Base-by-base conservation (phyloP, 2,888 invertebrate genomes). In the Hirtodrosophila cameraria region DNA sequence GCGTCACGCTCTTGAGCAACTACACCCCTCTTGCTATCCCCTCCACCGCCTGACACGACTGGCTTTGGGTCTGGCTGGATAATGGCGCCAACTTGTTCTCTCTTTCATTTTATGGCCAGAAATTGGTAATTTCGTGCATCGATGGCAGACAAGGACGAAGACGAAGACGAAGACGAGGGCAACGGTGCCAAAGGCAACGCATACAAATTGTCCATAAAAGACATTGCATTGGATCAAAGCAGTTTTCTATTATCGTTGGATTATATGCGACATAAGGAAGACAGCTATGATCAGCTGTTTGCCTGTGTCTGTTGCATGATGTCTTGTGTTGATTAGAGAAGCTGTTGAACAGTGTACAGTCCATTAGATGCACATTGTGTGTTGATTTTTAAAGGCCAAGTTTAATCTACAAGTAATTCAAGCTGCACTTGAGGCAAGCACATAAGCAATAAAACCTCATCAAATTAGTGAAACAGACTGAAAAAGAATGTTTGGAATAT, bases 191-290 rank as follows among this genome's bases (percentile, higher is more conserved):
- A 76, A 76, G 79, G 75, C 76, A 84, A 86, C 86, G 89, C 88
- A 83, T 88, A 88, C 88, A 88, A 89, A 89, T 89, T 87, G 89
- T 86, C 88, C 86, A 88, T 89, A 89, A 87, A 84, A 84, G 64
- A 67, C 81, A 80, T 84, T 67, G 66, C 54, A 61, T 80, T 61
- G 75, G 77, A 70, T 83, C 64, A 69, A 57, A 74, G 82, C 62
- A 81, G 78, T 84, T 79, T 84, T 75, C 68, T 72, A 71, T 72
- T 72, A 76, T 75, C 64, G 65, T 52, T 52, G 70, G 70, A 75
- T 74, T 75, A 74, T 75, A 67, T 61, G 52, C 55, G 75, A 53
- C 38, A 73, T 45, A 55, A 75, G 70, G 57, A 75, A 64, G 61
- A 42, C 28, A 52, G 69, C 46, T 30, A 28, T 31, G 53, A 72